These are phyloP conservation scores for Gnathonemus longibarbis DNA, from an alignment of 2,113 vertebrate genomes.

Conservation along the genomic window DNA sequence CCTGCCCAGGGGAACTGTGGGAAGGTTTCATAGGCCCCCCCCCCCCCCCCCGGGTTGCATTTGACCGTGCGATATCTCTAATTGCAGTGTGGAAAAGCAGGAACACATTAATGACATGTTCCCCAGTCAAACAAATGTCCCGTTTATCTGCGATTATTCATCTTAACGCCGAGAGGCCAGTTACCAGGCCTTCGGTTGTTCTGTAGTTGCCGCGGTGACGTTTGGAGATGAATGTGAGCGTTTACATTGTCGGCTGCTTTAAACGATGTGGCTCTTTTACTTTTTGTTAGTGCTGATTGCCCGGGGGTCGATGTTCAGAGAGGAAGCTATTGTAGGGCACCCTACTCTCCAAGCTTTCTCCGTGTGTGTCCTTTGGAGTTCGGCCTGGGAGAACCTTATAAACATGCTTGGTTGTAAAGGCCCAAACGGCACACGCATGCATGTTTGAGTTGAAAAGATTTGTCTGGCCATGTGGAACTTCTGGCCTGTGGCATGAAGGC, in stretches of 20 bases:
- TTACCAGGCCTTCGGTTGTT: background rate
- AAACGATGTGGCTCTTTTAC: background rate
- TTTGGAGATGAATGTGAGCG: background rate
- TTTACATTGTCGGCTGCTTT: background rate
- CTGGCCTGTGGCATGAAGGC: background rate
- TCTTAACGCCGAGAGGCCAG: background rate
- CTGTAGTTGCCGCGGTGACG: background rate
- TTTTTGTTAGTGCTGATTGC: background rate
- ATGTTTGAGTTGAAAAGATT: background rate
- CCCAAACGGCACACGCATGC: background rate
- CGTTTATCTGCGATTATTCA: conserved; percentile 36
- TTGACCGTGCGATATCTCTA: conserved; percentile 31
- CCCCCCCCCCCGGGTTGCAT: background rate
- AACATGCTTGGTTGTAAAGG: background rate
- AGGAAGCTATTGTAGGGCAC: background rate
- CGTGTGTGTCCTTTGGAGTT: background rate
- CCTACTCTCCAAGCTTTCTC: background rate
- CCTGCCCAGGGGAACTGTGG: conserved; percentile 17
- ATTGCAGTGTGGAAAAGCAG: conserved; percentile 33
- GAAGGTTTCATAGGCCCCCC: background rate
- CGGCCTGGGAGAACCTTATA: background rate
- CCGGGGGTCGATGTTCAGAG: background rate
- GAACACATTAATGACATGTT: conserved; percentile 43
- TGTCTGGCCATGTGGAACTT: background rate
- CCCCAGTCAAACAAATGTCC: conserved; percentile 51